These are phyloP conservation scores for Nymphicus hollandicus DNA, from an alignment of 2,113 vertebrate species.

Conservation along the genomic window DNA sequence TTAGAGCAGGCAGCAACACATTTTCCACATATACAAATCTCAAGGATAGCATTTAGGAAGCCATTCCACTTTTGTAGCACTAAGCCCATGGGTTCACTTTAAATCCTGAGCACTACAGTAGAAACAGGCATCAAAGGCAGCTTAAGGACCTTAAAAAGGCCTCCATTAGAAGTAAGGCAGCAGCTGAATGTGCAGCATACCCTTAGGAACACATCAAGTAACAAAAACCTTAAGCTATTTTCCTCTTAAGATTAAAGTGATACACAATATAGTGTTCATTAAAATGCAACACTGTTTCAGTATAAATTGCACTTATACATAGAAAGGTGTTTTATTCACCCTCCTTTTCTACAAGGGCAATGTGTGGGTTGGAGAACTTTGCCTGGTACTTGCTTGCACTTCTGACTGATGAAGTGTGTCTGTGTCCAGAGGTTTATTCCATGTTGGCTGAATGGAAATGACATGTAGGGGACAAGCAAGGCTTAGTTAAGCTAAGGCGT, in stretches of 20 bases:
- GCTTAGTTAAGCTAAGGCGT: not conserved
- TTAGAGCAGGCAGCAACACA: not conserved
- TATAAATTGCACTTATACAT: constrained; percentile 27
- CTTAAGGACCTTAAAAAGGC: not conserved
- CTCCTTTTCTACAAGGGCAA: not conserved
- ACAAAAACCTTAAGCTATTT: constrained; percentile 45
- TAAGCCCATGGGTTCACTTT: not conserved
- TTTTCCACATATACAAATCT: not conserved
- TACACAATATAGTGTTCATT: constrained; percentile 11
- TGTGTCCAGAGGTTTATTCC: constrained; percentile 27
- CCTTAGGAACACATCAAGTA: constrained; percentile 24
- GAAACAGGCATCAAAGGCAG: not conserved
- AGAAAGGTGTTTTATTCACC: constrained; percentile 60
- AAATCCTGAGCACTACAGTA: not conserved
- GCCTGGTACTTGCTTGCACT: not conserved
- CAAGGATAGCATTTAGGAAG: not conserved
- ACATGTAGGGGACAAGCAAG: not conserved
- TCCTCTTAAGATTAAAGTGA: constrained; percentile 31
- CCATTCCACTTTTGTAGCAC: not conserved
- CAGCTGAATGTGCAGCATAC: constrained; percentile 27
- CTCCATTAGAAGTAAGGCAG: constrained; percentile 4
- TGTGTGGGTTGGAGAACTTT: not conserved
- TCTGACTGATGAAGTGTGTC: constrained; percentile 20
- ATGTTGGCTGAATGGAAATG: not conserved
- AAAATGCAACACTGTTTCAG: constrained; percentile 19